Base-by-base conservation (phyloP, 2,888 invertebrate genomes). In the Pilophorus perplexus region DNA sequence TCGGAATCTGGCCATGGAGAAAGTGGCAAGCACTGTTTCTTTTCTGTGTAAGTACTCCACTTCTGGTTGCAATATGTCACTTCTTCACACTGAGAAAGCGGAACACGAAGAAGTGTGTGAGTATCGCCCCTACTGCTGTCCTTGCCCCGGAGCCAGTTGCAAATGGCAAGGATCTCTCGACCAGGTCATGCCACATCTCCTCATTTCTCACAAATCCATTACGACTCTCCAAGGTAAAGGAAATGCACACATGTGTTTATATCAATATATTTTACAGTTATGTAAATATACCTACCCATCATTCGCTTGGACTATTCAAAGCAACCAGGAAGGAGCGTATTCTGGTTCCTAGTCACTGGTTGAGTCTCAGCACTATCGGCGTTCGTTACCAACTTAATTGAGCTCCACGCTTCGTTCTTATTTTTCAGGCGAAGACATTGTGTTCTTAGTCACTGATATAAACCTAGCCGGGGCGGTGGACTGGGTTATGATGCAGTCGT, bases 401-500 rank as follows among this genome's bases (percentile, higher is more conserved):
- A n/a, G n/a, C n/a, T n/a, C n/a, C n/a, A n/a, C n/a, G n/a, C n/a
- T n/a, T 52, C 4, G 4, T 52, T 37, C 20, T 54, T 50, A 25
- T 40, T 46, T 74, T 74, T 4, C 66, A 85, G 89, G 90, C 59
- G 99, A 99, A 80, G 99, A 99, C 77, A 99, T 99, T 74, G 99
- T 99, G 59, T 99, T 99, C 79, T 81, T 99, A 73, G 99, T 99
- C 1, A 99, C 99, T 38, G 99, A 99, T 78, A 99, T 99, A 69
- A 99, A 98, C 80, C 84, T 99, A 72, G 98, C 98, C 5, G 99
- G 99, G 67, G 98, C 97, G 28, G 97, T 98, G 8, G 97, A 98
- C 78, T 98, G 97, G 97, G 94, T 94, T 2, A 99, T 99, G 99
- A 99, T 99, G 98, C 99, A 99, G 80, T 95, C 95, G 25, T 99